Percentiles rank a stretch among this genome's conserved stretches.
Evolutionary conservation across 2,888 invertebrate genomes (phyloP).

Genomic region (Mycogona germanica): DNA sequence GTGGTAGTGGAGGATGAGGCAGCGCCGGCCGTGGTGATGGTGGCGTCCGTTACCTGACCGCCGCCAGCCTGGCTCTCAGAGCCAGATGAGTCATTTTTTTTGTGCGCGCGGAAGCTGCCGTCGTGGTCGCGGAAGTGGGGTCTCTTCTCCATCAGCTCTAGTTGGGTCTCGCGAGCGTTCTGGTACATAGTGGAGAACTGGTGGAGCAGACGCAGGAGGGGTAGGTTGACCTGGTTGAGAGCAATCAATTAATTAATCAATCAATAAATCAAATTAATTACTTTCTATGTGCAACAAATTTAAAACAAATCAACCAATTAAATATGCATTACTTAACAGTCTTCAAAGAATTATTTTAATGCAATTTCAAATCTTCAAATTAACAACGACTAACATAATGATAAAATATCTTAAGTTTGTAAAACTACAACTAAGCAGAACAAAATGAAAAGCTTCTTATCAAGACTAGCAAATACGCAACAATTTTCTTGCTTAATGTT

Average conservation of each 20-base stretch:
- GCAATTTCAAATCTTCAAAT: too few relatives aligned
- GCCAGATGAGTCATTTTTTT: slow-evolving; percentile 20
- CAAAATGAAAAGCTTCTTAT: too few relatives aligned
- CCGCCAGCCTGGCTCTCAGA: slow-evolving; percentile 18
- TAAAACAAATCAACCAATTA: slow-evolving; percentile 13
- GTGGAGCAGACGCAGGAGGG: slow-evolving; percentile 74
- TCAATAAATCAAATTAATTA: too few relatives aligned
- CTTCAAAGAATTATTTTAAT: too few relatives aligned
- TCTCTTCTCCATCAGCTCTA: slow-evolving; percentile 58
- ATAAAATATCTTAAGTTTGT: background rate
- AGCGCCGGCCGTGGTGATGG: slow-evolving; percentile 1
- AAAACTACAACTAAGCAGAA: too few relatives aligned
- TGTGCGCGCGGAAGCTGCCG: slow-evolving; percentile 24
- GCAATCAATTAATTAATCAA: too few relatives aligned
- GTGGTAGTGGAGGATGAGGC: too few relatives aligned
- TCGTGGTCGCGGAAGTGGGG: slow-evolving; percentile 3
- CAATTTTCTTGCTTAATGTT: background rate
- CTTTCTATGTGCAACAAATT: slow-evolving; percentile 2
- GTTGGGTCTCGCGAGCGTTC: slow-evolving; percentile 88
- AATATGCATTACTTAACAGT: background rate
- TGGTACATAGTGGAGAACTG: slow-evolving; percentile 97
- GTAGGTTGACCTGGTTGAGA: slow-evolving; percentile 68
- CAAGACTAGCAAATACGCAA: too few relatives aligned
- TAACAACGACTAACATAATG: too few relatives aligned
- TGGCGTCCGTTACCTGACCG: background rate